Evolutionary conservation across 53 echinoderm and acorn worm species (phyloP).

Genomic region (Henricia sp.): DNA sequence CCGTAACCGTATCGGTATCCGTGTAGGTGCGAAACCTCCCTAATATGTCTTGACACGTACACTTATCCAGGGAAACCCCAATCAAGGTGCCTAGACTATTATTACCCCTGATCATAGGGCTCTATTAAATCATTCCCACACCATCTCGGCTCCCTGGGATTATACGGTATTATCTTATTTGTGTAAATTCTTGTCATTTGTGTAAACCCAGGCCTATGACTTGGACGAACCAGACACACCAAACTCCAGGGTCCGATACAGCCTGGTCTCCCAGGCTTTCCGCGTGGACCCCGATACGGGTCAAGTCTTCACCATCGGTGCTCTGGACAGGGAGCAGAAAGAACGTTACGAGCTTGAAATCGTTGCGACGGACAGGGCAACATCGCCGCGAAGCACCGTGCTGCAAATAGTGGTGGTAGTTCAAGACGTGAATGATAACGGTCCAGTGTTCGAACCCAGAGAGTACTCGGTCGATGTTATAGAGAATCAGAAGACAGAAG

Average conservation of each 20-base stretch:
- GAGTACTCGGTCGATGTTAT: constrained; percentile 52
- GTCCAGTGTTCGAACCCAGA: constrained; percentile 66
- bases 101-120: too few relatives aligned
- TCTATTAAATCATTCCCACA: too few relatives aligned
- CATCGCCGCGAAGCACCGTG: constrained; percentile 51
- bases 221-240: constrained; percentile 58
- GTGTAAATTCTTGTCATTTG: neutral
- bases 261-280: constrained; percentile 65
- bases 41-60: too few relatives aligned
- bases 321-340: constrained; percentile 73
- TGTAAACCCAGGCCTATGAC: constrained; percentile 68
- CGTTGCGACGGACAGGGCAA: constrained; percentile 60
- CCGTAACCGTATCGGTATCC: too few relatives aligned
- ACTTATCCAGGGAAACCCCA: too few relatives aligned
- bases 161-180: neutral
- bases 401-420: constrained; percentile 64
- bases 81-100: too few relatives aligned
- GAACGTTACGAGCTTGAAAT: constrained; percentile 61
- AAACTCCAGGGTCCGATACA: constrained; percentile 67
- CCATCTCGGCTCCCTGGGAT: neutral
- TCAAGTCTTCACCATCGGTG: constrained; percentile 55
- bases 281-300: constrained; percentile 64
- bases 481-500: constrained; percentile 39
- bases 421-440: constrained; percentile 75
- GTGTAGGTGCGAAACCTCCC: too few relatives aligned